Evolutionary conservation across 2,888 invertebrate genomes (phyloP).

Genomic region (Cordilura impudica): DNA sequence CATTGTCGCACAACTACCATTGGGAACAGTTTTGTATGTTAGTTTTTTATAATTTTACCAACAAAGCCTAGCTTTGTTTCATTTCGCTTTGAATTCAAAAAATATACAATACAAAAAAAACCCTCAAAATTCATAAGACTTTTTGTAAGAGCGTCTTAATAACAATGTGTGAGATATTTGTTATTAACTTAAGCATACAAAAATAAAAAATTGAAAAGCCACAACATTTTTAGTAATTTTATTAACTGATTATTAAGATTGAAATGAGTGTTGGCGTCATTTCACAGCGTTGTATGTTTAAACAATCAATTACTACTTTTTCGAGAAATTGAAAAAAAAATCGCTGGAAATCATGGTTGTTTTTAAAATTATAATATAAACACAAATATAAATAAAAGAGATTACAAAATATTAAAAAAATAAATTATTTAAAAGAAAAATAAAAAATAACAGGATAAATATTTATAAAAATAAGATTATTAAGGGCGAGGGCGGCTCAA

Average conservation of each 20-base stretch:
- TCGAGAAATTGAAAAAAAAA: neutral
- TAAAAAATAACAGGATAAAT: no score
- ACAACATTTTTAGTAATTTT: neutral
- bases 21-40: slow-evolving; percentile 71
- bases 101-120: no score
- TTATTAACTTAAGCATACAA: neutral
- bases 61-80: slow-evolving; percentile 73
- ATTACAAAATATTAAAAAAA: no score
- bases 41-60: slow-evolving; percentile 74
- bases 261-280: neutral
- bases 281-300: neutral
- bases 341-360: neutral
- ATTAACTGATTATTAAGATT: neutral
- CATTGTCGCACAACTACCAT: slow-evolving; percentile 68
- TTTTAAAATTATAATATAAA: neutral
- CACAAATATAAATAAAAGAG: neutral
- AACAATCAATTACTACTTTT: neutral
- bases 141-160: neutral
- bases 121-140: neutral
- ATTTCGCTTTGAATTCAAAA: neutral
- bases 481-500: no score
- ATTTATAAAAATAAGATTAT: no score
- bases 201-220: no score
- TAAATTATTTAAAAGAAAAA: no score
- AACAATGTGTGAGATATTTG: neutral